Percentiles rank a stretch among this genome's conserved stretches.
These are phyloP conservation scores for Didymodactylos carnosus DNA, from an alignment of 2,888 invertebrate genomes.

Conservation along the genomic window DNA sequence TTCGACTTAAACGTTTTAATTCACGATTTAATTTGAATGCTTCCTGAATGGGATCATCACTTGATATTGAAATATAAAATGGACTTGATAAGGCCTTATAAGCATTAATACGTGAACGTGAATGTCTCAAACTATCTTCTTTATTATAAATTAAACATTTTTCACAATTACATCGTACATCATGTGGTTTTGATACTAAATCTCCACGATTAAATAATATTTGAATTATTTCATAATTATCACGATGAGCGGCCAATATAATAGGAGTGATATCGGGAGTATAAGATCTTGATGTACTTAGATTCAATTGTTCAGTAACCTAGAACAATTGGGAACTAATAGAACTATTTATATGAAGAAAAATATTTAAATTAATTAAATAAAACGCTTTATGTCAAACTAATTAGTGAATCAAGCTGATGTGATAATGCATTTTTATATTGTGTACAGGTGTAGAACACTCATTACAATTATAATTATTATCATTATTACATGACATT, in stretches of 20 bases:
- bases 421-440: too few species aligned
- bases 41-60: constrained; percentile 88
- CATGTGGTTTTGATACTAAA: constrained; percentile 19
- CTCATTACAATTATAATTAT: too few species aligned
- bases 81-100: constrained; percentile 87
- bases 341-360: not conserved
- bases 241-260: constrained; percentile 82
- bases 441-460: too few species aligned
- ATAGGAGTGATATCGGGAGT: constrained; percentile 97
- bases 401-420: too few species aligned
- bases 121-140: constrained; percentile 81
- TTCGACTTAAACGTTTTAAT: constrained; percentile 69
- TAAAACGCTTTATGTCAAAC: too few species aligned
- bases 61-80: constrained; percentile 79
- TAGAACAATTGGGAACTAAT: too few species aligned
- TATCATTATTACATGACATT: too few species aligned
- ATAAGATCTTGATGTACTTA: constrained; percentile 45
- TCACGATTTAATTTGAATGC: constrained; percentile 96
- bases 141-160: constrained; percentile 73
- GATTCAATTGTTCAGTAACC: not conserved
- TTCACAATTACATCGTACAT: constrained; percentile 62
- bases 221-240: constrained; percentile 97
- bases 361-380: not conserved
- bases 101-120: constrained; percentile 83
- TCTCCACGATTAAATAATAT: constrained; percentile 42